Percentiles rank a stretch among this genome's conserved stretches.
phyloP scores from a whole-genome alignment of 2,113 vertebrate genomes.

The Vimba vimba region DNA sequence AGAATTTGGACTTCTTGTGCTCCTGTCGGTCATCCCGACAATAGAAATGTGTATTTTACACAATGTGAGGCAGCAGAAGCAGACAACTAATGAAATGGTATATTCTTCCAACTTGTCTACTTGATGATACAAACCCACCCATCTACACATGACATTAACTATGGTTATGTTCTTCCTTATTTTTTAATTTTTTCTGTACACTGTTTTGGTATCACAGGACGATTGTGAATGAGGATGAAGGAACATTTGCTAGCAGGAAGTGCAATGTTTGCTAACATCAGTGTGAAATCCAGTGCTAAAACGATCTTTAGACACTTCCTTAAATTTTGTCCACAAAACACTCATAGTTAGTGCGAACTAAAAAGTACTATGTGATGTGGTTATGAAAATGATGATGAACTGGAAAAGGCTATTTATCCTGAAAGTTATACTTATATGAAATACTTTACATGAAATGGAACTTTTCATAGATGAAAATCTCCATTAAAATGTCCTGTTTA shows the following conservation, averaged over 20 bases:
- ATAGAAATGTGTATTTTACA: conserved; percentile 19
- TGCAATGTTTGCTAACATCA: not conserved
- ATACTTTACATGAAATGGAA: not conserved
- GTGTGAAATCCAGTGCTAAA: conserved; percentile 2
- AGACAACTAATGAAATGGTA: conserved; percentile 1
- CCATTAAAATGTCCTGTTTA: conserved; percentile 27
- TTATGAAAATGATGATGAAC: not conserved
- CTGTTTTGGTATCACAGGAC: not conserved
- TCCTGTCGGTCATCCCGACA: not conserved
- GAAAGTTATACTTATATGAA: not conserved
- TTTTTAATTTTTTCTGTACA: not conserved
- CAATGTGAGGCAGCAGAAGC: not conserved
- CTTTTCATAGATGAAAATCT: not conserved
- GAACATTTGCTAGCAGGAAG: not conserved
- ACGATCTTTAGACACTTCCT: too few species aligned
- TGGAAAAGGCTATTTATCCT: not conserved
- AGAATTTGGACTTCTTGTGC: not conserved
- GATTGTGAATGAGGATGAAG: not conserved
- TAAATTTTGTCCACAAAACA: too few species aligned
- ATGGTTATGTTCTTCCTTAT: not conserved
- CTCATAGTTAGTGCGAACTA: not conserved
- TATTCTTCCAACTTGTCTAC: not conserved
- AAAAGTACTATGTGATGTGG: not conserved
- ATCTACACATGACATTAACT: not conserved
- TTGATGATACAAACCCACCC: conserved; percentile 6